Base-by-base conservation (phyloP, 2,113 vertebrate species). In the Labeo rohita region DNA sequence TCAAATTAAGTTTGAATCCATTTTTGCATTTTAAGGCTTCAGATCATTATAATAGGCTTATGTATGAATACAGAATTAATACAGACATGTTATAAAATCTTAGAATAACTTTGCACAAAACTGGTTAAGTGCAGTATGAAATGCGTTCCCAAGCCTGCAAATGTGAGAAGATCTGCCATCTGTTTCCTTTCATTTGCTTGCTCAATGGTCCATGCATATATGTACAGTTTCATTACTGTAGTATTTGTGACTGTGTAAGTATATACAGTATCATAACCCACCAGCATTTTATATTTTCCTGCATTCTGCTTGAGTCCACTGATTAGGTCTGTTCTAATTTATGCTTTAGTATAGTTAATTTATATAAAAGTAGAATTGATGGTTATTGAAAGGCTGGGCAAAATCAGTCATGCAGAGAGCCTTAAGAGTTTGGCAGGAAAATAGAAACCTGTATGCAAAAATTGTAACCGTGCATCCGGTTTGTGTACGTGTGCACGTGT, bases 401-500 rank as follows among this genome's bases (percentile, higher is more conserved):
- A 10, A 80, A 63, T 61, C 36, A 61, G 34, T 61, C 21, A 63
- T 80, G 36, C 56, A 63, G 39, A 80, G 36, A 45, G 3, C 39
- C 12, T 63, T 63, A 1, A 80, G 4, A 18, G 39, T n/a, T 9
- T 15, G 70, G 9, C 21, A 8, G 61, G 43, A 56, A 83, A 78
- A 54, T 52, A 45, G 50, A 52, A 73, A n/a, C n/a, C 84, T 61
- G 43, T 77, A 76, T 50, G 43, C 59, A 86, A 45, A 43, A 6
- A 49, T 75, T 23, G 76, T 70, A 85, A 78, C 10, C 39, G 65
- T 81, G 18, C 13, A 59, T 89, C 85, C 72, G 63, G 83, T 85
- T 63, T 83, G 59, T 73, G 45, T 28, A 2, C 28, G 28, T 28
- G 28, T 28, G 28, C 84, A 73, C 52, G 16, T 36, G 9, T 54